Percentiles rank a stretch among this genome's conserved stretches.
phyloP scores from a whole-genome alignment of 2,113 vertebrate species.

The Mungos mungo region DNA sequence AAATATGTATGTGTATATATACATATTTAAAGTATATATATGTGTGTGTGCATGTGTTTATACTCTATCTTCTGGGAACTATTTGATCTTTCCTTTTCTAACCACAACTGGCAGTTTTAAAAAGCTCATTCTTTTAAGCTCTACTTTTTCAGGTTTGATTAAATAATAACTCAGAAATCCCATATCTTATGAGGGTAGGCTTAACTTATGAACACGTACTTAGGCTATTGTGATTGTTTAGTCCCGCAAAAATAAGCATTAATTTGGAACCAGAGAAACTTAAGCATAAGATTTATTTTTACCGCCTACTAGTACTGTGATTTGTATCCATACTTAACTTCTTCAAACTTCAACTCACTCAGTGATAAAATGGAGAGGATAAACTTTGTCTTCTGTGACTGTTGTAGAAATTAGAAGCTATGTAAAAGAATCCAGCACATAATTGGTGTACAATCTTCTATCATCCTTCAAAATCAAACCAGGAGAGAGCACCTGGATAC shows the following conservation, averaged over 20 bases:
- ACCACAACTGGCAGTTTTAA: neutral
- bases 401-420: neutral
- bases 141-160: constrained; percentile 20
- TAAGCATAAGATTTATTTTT: constrained; percentile 42
- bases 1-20: neutral
- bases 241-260: neutral
- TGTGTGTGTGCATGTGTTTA: neutral
- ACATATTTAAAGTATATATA: neutral
- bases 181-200: neutral
- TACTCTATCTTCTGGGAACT: neutral
- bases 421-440: neutral
- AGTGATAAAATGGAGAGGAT: neutral
- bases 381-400: neutral
- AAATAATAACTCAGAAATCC: constrained; percentile 1
- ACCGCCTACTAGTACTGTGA: neutral
- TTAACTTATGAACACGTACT: neutral
- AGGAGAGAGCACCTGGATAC: neutral
- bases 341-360: neutral
- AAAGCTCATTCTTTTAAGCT: constrained; percentile 43
- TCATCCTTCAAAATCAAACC: constrained; percentile 5
- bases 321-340: neutral
- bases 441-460: neutral
- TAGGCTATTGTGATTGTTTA: neutral
- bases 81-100: constrained; percentile 20
- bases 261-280: constrained; percentile 12